Evolutionary conservation across 2,797 vertebrate species (phyloP), one percentile per base, ranked within the genome.

Genomic region (Trachops cirrhosus): DNA sequence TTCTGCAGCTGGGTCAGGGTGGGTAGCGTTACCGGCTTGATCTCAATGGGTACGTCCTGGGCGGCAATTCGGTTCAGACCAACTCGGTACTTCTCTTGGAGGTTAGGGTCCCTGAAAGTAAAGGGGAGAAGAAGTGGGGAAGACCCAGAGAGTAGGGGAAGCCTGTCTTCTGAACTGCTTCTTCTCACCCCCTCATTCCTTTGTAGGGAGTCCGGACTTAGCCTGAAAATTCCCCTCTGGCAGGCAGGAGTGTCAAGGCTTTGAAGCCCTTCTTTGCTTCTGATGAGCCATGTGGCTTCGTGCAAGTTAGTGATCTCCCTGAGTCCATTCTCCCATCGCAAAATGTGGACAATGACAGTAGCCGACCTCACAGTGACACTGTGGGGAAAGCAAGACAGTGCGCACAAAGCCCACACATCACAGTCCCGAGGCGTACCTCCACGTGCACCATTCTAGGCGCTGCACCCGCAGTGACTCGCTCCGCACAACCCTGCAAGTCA

Each of bases 41-140:
- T 99, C 74, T 99, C 99, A 78, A 99, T 99, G 0, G 99, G 99
- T 48, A 99, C 98, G 7, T 99, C 99, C 34, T 98, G 98, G 0
- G 99, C 99, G 95, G 99, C 98, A 32, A 99, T 98, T 96, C 98
- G 99, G 97, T 98, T 99, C 12, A 99, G 99, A 4, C 98, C 98
- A 85, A 98, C 98, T 52, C 97, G 99, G 41, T 98, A 98, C 26
- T 98, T 98, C 90, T 99, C 99, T 0, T 98, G 98, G 96, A 99
- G 92, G 80, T 99, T 97, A 2, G 99, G 99, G 96, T 99, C 98
- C 96, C 99, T 99, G 98, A n/a, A 93, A 98, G 95, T 37, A 26
- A 92, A 97, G 52, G 79, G 26, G 2, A 91, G 71, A 88, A n/a
- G 54, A 21, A 12, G 16, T 52, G 4, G 68, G 52, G 39, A 9